phyloP scores from a whole-genome alignment of 2,797 vertebrate genomes.

The Pseudochaenichthys georgianus region DNA sequence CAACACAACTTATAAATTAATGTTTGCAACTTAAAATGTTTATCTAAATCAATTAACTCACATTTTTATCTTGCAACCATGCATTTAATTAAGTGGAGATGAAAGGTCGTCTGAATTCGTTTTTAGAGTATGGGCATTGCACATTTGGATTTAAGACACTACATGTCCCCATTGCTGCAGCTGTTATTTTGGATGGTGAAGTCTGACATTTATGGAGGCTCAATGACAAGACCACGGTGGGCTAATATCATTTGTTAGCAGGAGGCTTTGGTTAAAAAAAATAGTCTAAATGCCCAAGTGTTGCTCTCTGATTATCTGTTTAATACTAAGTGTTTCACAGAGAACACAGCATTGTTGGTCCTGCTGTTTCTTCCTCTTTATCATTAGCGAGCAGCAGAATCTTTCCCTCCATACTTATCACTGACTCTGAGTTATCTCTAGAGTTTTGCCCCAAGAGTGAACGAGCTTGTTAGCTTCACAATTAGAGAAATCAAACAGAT shows the following conservation, averaged over 20 bases:
- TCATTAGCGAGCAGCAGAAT: not conserved
- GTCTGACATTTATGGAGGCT: conserved; percentile 16
- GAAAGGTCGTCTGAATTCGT: too few species aligned
- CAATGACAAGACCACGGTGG: not conserved
- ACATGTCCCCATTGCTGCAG: conserved; percentile 10
- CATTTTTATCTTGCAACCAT: too few species aligned
- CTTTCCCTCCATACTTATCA: not conserved
- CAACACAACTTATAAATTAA: too few species aligned
- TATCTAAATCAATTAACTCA: too few species aligned
- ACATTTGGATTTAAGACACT: conserved; percentile 23
- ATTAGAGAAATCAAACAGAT: not conserved
- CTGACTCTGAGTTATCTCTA: not conserved
- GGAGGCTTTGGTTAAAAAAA: conserved; percentile 1
- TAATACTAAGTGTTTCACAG: not conserved
- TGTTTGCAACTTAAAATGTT: too few species aligned
- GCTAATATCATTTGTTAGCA: conserved; percentile 12
- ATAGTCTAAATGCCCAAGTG: not conserved
- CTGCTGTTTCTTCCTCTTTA: not conserved
- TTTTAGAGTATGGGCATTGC: not conserved
- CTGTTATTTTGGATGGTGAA: conserved; percentile 35
- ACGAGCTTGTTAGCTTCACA: not conserved
- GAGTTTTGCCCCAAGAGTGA: not conserved
- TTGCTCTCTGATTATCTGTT: conserved; percentile 12
- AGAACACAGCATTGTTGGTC: conserved; percentile 3
- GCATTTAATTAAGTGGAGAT: too few species aligned